Base-by-base conservation (phyloP, 2,888 invertebrate species). In the Hemithea aestivaria region DNA sequence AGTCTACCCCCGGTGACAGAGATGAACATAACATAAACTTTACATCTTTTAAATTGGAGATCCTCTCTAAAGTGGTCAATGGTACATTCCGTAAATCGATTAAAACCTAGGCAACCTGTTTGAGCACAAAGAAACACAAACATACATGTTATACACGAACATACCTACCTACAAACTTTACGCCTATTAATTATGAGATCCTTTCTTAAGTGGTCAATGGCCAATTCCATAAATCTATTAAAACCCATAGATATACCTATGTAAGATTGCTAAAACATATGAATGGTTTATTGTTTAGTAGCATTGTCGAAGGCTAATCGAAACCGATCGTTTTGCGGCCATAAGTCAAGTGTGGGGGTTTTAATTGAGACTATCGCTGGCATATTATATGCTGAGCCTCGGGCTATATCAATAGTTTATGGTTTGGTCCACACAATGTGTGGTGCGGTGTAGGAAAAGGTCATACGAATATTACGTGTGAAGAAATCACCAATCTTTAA, bases 241-340 rank as follows among this genome's bases (percentile, higher is more conserved):
- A 51, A 53, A 56, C 49, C 49, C 53, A 55, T n/a, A n/a, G n/a
- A n/a, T n/a, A n/a, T n/a, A n/a, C n/a, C n/a, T n/a, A n/a, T n/a
- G n/a, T n/a, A 55, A 51, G 46, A 53, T 52, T 49, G 45, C 48
- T 49, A 52, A 46, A 51, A 45, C 55, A 58, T 47, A 52, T 45
- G 41, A 68, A 73, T 74, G 70, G 55, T 73, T 73, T 78, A 75
- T 75, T 68, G 75, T 72, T 73, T 76, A 71, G 76, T 72, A 76
- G 73, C 74, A 66, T 72, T 73, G 73, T 67, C 64, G 73, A 72
- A 73, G 73, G 72, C 76, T 82, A 83, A 83, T 83, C 73, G 78
- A 81, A 80, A 74, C 73, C 83, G 79, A 84, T 85, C 84, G 85
- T 83, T 84, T 75, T 66, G 62, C 56, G 33, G 68, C 74, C 60